Evolutionary conservation across 2,113 vertebrate genomes (phyloP).

Genomic region (Hystrix cristata): DNA sequence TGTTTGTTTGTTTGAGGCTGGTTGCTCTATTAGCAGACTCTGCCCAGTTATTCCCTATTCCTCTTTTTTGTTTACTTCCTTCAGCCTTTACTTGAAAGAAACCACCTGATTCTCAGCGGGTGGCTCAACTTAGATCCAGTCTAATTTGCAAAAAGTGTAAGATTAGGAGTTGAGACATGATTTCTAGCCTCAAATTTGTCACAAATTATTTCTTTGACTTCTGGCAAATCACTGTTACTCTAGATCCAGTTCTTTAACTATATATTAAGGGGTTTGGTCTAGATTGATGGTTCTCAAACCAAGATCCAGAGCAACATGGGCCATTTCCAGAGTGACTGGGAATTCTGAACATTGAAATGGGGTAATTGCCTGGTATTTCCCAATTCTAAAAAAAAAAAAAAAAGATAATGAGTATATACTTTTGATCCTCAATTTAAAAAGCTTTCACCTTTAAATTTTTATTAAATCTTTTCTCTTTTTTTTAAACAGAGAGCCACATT

Average conservation of each 20-base stretch:
- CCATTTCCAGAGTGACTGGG: background rate
- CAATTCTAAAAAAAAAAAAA: slow-evolving; percentile 1
- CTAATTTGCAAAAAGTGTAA: background rate
- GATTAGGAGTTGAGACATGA: background rate
- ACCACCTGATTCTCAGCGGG: background rate
- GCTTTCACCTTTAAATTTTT: background rate
- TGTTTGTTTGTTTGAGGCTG: background rate
- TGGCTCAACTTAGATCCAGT: slow-evolving; percentile 34
- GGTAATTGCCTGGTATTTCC: background rate
- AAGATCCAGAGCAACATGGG: background rate
- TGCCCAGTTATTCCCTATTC: background rate
- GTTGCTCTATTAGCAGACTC: background rate
- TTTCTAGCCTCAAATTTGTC: background rate
- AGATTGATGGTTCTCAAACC: background rate
- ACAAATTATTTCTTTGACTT: background rate
- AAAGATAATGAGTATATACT: background rate
- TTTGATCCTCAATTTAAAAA: background rate
- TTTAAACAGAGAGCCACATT: background rate
- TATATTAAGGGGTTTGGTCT: background rate
- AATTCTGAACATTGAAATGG: background rate
- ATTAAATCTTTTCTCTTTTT: background rate
- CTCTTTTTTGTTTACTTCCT: background rate
- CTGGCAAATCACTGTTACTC: background rate
- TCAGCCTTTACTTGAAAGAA: background rate
- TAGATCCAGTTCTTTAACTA: background rate